These are phyloP conservation scores for Ptychochromis oligacanthus DNA, from an alignment of 2,113 vertebrate species.

Conservation along the genomic window DNA sequence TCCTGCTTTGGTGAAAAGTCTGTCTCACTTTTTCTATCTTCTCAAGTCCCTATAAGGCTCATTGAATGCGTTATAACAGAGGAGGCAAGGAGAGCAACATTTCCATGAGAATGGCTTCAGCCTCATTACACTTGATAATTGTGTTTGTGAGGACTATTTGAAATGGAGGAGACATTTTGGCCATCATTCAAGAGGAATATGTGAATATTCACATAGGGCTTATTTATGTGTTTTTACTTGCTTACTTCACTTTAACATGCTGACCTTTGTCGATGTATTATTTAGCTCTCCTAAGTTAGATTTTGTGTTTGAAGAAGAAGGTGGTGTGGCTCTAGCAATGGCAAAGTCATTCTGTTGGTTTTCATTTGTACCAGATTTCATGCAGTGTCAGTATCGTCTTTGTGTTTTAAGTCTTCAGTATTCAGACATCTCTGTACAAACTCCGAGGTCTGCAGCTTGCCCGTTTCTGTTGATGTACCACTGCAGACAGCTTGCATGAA, in stretches of 20 bases:
- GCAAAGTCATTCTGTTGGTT: background rate
- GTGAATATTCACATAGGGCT: slow-evolving; percentile 35
- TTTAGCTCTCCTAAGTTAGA: background rate
- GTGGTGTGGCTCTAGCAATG: too few species aligned
- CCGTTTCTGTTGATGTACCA: background rate
- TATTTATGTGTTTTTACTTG: slow-evolving; percentile 14
- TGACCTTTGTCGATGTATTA: background rate
- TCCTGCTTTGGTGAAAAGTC: background rate
- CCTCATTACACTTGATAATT: slow-evolving; percentile 56
- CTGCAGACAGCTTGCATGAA: slow-evolving; percentile 4
- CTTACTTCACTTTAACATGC: background rate
- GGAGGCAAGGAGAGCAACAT: slow-evolving; percentile 11
- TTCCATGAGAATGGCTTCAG: slow-evolving; percentile 51
- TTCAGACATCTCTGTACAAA: background rate
- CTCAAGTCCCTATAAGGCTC: background rate
- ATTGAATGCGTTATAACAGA: slow-evolving; percentile 30
- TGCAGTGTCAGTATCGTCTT: rapidly evolving
- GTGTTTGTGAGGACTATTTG: slow-evolving; percentile 26
- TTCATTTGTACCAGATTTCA: background rate
- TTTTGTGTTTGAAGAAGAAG: too few species aligned
- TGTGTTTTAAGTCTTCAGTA: background rate
- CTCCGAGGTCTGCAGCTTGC: background rate
- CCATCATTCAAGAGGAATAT: slow-evolving; percentile 10
- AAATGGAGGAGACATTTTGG: slow-evolving; percentile 48
- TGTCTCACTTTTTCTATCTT: background rate